These are phyloP conservation scores for Trichopria drosophilae DNA, from an alignment of 2,888 invertebrate species.

Conservation along the genomic window DNA sequence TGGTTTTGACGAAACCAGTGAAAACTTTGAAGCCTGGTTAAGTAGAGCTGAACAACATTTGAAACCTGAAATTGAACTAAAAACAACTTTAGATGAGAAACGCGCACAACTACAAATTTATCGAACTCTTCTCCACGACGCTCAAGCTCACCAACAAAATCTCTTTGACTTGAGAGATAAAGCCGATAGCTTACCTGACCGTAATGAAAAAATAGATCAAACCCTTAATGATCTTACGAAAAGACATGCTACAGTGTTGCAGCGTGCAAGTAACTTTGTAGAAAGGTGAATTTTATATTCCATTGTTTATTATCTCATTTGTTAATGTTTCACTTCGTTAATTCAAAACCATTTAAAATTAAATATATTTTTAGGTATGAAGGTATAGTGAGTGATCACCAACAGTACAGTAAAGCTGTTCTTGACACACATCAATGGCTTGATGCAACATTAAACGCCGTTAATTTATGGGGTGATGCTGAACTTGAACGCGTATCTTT, in stretches of 20 bases:
- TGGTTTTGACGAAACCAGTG: conserved; percentile 84
- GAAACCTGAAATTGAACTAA: conserved; percentile 77
- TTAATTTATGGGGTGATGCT: conserved; percentile 80
- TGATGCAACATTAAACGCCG: conserved; percentile 79
- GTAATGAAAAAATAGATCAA: conserved; percentile 73
- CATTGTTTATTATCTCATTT: not conserved
- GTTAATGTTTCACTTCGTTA: not conserved
- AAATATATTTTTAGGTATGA: conserved; percentile 66
- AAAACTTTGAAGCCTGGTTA: conserved; percentile 79
- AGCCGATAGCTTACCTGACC: conserved; percentile 78
- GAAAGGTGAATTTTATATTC: conserved; percentile 65
- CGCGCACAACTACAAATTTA: conserved; percentile 84
- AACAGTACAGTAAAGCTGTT: conserved; percentile 83
- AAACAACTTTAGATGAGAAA: conserved; percentile 88
- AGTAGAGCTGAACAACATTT: conserved; percentile 74
- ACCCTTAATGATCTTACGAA: conserved; percentile 71
- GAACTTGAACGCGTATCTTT: conserved; percentile 82
- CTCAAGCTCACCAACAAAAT: conserved; percentile 82
- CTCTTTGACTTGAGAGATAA: conserved; percentile 80
- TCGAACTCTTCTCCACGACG: conserved; percentile 79
- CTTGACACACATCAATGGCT: conserved; percentile 87
- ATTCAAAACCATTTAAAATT: not conserved
- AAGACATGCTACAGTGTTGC: conserved; percentile 72
- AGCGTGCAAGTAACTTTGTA: conserved; percentile 75
- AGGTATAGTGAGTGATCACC: conserved; percentile 84